Percentiles rank a stretch among this genome's conserved stretches.
Conservation (phyloP, 2,888 invertebrate genomes). For the Cheilosia impressa region DNA sequence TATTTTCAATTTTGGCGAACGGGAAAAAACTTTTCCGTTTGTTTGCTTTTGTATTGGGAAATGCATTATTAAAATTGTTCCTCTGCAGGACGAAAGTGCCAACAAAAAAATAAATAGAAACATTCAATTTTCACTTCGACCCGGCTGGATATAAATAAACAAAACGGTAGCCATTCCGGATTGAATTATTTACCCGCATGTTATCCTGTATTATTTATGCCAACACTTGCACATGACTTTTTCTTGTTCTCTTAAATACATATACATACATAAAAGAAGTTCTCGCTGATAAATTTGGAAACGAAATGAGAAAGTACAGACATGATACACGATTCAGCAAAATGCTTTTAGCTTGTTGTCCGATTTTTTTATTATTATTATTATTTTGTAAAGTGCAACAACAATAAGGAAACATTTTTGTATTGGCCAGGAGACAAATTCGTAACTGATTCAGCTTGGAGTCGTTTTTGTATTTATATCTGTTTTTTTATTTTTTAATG, state of each 20-base stretch:
- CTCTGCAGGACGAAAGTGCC: background rate
- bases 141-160: constrained; percentile 36
- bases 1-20: constrained; percentile 31
- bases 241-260: constrained; percentile 4
- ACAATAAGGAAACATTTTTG: background rate
- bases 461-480: constrained; percentile 6
- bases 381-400: background rate
- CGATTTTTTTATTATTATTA: background rate
- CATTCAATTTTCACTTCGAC: constrained; percentile 39
- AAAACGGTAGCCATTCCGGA: constrained; percentile 19
- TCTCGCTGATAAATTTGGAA: constrained; percentile 28
- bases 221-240: constrained; percentile 27
- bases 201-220: constrained; percentile 50
- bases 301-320: background rate
- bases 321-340: constrained; percentile 12
- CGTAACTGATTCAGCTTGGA: constrained; percentile 20
- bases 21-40: constrained; percentile 3
- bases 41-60: constrained; percentile 6
- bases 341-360: background rate
- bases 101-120: constrained; percentile 1
- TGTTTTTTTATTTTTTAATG: background rate
- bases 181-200: constrained; percentile 56
- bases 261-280: background rate
- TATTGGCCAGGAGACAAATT: background rate
- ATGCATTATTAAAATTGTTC: constrained; percentile 48